Evolutionary conservation across 2,888 invertebrate species (phyloP), one percentile per base, ranked within the genome.

Genomic region (Leptinotarsa juncta): DNA sequence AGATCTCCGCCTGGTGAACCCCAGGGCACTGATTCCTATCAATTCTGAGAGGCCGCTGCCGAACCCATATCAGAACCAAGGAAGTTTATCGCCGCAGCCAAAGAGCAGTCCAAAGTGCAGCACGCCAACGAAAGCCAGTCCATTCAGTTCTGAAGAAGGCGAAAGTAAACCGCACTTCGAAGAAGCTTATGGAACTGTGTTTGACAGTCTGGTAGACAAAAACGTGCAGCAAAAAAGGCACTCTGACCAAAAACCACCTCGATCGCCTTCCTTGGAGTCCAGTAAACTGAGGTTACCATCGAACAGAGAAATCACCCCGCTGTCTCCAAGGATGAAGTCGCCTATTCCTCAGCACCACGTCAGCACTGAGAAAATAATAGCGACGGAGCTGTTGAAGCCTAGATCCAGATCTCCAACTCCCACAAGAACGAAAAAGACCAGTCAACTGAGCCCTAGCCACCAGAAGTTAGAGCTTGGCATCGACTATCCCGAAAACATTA

Each of bases 311-410:
- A 85, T 85, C 66, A 80, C 84, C 15, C 85, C 86, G 62, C 79
- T 86, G 53, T 85, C 86, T 71, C 87, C 88, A 7, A 81, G 88
- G 70, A 81, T 88, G 26, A 85, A 82, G 76, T 88, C 88, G n/a
- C 88, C 88, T 0, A 84, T 88, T 72, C 87, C 88, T 4, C 82
- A 84, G 70, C 82, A 84, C 66, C 82, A 83, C 77, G 81, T 87
- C 10, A 86, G 87, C 75, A 85, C 88, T 3, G 87, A 88, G 73
- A 87, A 87, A 80, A 83, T 87, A 20, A 87, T 88, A 69, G 87
- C 87, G 4, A 88, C 87, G 0, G 87, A 88, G 79, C 81, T 88
- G 15, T 72, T 88, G 66, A 85, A 85, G 74, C 81, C 82, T 4
- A 62, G 62, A 62, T 80, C 73, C 42, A 77, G 80, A 67, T 81